These are phyloP conservation scores for Aphaenogaster floridana DNA, from an alignment of 1,140 invertebrate genomes.

Conservation along the genomic window DNA sequence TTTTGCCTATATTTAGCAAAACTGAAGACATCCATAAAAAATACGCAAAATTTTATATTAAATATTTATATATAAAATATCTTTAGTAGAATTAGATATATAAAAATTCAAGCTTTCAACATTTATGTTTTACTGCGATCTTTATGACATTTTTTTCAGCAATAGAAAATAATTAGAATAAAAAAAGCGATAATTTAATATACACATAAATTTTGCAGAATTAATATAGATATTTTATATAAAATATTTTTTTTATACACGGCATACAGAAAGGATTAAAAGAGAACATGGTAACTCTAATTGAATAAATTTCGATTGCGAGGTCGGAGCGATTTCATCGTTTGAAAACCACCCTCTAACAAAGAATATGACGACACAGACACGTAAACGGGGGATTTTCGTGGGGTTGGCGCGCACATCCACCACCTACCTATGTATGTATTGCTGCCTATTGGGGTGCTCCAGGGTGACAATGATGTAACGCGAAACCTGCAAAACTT, in stretches of 20 bases:
- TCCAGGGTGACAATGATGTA: conserved; percentile 80
- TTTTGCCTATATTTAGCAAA: background rate
- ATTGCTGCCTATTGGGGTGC: conserved; percentile 76
- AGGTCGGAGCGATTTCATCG: conserved; percentile 77
- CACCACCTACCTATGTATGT: conserved; percentile 65
- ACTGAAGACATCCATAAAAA: background rate
- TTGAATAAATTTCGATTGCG: conserved; percentile 80
- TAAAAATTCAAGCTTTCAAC: background rate
- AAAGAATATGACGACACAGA: conserved; percentile 68
- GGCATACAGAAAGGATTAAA: background rate
- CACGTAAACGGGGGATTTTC: conserved; percentile 66
- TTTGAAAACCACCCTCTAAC: conserved; percentile 75
- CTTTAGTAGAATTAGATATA: background rate
- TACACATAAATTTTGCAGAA: background rate
- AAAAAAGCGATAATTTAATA: background rate
- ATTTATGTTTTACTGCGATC: background rate
- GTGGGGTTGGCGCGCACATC: conserved; percentile 63
- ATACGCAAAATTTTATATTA: background rate
- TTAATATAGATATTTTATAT: conserved; percentile 7
- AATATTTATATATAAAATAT: background rate
- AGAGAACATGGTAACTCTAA: conserved; percentile 66
- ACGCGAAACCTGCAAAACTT: conserved; percentile 78
- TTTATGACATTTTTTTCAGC: background rate
- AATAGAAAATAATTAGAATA: background rate
- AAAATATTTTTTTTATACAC: background rate